These are phyloP conservation scores for Synchiropus splendidus DNA, from an alignment of 2,113 vertebrate species.

Conservation along the genomic window DNA sequence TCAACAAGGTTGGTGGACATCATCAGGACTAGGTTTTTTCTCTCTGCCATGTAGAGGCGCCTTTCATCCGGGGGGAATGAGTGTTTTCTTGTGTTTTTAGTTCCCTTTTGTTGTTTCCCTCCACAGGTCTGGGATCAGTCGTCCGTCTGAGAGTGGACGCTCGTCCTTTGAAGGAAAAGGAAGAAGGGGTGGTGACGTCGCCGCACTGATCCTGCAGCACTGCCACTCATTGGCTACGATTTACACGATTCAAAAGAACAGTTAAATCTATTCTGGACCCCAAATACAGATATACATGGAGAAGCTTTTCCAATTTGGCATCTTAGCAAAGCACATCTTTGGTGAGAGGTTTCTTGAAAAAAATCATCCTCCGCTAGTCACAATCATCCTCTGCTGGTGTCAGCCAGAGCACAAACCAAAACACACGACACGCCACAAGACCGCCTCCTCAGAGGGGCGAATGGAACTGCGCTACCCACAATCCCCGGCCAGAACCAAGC, in stretches of 20 bases:
- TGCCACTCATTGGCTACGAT: constrained; percentile 44
- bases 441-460: constrained; percentile 11
- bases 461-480: constrained; percentile 55
- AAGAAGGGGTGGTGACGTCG: constrained; percentile 27
- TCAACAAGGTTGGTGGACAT: constrained; percentile 76
- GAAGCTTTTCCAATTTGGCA: no score
- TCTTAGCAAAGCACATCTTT: no score
- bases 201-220: constrained; percentile 43
- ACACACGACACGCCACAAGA: constrained; percentile 8
- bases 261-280: no score
- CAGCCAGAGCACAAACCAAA: constrained; percentile 23
- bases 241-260: constrained; percentile 4
- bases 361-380: constrained; percentile 40
- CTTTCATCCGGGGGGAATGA: no score
- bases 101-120: constrained; percentile 5
- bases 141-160: constrained; percentile 76
- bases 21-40: no score
- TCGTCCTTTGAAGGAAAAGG: constrained; percentile 13
- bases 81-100: no score
- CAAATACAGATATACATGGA: no score
- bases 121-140: constrained; percentile 81
- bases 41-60: no score
- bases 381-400: constrained; percentile 33
- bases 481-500: constrained; percentile 47
- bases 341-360: not conserved